Conservation (phyloP, 2,113 vertebrate genomes). For the Petrocephalus zakoni region DNA sequence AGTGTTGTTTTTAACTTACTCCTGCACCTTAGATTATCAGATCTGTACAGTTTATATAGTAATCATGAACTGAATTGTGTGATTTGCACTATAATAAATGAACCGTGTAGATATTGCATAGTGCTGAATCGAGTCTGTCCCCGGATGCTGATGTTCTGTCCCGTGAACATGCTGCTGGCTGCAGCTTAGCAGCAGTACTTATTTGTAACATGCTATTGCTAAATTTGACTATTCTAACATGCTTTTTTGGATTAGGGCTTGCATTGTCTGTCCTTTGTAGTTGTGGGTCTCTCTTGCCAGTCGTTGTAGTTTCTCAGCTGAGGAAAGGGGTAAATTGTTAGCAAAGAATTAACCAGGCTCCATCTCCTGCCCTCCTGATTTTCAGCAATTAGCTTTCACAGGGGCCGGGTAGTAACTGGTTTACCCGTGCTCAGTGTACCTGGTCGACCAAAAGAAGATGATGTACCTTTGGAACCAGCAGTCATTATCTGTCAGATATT, state of each 20-base stretch:
- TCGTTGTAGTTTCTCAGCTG: neutral
- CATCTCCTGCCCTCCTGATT: neutral
- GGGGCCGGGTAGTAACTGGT: neutral
- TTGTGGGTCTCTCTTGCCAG: neutral
- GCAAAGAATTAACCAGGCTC: neutral
- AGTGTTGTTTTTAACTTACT: conserved; percentile 40
- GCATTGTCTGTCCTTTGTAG: neutral
- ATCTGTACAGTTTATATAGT: conserved; percentile 49
- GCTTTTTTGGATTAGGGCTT: neutral
- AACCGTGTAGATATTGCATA: conserved; percentile 19
- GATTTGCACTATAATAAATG: conserved; percentile 57
- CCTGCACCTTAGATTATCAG: conserved; percentile 63
- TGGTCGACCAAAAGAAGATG: neutral
- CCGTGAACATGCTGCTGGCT: no score
- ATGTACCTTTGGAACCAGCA: neutral
- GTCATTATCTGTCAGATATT: neutral
- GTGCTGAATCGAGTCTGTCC: neutral
- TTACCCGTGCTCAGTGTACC: neutral
- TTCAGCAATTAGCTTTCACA: neutral
- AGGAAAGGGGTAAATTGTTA: neutral
- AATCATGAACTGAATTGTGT: conserved; percentile 39
- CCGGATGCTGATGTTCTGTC: neutral
- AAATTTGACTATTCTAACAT: neutral
- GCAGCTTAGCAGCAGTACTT: neutral
- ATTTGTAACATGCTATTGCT: neutral